Base-by-base conservation (phyloP, 2,888 invertebrate species). In the Dolomedes plantarius region DNA sequence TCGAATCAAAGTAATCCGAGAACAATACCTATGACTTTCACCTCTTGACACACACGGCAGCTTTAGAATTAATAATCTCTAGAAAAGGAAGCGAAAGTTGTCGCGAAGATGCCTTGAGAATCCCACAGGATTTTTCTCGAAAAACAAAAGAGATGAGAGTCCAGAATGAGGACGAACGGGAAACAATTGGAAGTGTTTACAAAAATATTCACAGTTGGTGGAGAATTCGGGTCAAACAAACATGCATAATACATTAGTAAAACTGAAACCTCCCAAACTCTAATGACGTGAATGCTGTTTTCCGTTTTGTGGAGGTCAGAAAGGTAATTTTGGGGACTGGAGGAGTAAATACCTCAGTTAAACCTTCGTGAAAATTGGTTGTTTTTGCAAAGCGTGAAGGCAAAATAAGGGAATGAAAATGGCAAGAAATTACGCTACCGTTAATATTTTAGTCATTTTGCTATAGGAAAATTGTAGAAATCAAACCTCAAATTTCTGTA, bases 81-180 rank as follows among this genome's bases (percentile, higher is more conserved):
- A 11, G 23, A 2, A 46, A 27, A 46, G 71, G 46, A 46, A 71
- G 23, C n/a, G 46, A 36, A 69, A 36, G 13, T 31, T 32, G n/a
- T n/a, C n/a, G 11, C 2, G 46, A 41, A 72, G 46, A 27, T 65
- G 13, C 65, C 16, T 65, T 65, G 36, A 36, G 32, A 74, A 19
- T 56, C 56, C 56, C n/a, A 27, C 27, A 74, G 29, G 64, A 71
- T 50, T 41, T 39, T 31, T 64, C 9, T 27, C 3, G 19, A 39
- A 78, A 69, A 2, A 77, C 78, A 78, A 78, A 71, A 31, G 64
- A n/a, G 78, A 78, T 41, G 78, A 68, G 39, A 23, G 50, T 9
- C 36, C 32, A 32, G 27, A 78, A 39, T 23, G 62, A 78, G 78
- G 69, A 27, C 69, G 39, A 31, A 36, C 16, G 62, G 62, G 62